These are phyloP conservation scores for Florisuga fusca DNA, from an alignment of 2,797 vertebrate species.

Conservation along the genomic window DNA sequence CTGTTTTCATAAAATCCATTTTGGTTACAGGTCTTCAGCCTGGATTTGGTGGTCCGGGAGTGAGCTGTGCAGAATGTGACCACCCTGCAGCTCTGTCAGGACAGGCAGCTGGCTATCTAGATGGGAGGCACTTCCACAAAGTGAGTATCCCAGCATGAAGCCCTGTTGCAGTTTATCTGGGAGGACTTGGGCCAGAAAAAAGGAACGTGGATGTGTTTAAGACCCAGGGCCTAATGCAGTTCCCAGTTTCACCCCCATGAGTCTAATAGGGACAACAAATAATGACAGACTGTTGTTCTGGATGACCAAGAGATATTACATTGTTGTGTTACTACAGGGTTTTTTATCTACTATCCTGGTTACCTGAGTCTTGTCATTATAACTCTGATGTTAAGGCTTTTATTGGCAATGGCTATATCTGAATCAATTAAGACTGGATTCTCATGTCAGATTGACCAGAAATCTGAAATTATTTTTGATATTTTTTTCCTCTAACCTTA, in stretches of 20 bases:
- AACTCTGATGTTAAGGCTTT: background rate
- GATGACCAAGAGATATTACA: background rate
- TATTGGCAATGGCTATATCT: background rate
- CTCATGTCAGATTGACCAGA: background rate
- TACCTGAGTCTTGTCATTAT: background rate
- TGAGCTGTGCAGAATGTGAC: background rate
- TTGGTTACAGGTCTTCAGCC: background rate
- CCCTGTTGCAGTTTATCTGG: background rate
- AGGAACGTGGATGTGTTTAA: background rate
- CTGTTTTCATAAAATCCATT: background rate
- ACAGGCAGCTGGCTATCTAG: background rate
- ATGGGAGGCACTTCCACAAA: background rate
- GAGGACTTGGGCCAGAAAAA: background rate
- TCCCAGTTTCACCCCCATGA: background rate
- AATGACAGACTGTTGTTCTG: background rate
- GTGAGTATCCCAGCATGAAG: background rate
- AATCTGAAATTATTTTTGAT: background rate
- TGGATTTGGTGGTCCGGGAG: rapidly evolving
- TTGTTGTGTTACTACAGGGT: background rate
- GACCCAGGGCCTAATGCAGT: background rate
- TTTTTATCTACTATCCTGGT: background rate
- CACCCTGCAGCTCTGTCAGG: rapidly evolving
- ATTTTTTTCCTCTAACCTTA: background rate
- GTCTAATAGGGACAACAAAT: background rate
- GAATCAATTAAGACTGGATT: background rate